These are phyloP conservation scores for Stegana nigrithorax DNA, from an alignment of 2,888 invertebrate species.

Conservation along the genomic window DNA sequence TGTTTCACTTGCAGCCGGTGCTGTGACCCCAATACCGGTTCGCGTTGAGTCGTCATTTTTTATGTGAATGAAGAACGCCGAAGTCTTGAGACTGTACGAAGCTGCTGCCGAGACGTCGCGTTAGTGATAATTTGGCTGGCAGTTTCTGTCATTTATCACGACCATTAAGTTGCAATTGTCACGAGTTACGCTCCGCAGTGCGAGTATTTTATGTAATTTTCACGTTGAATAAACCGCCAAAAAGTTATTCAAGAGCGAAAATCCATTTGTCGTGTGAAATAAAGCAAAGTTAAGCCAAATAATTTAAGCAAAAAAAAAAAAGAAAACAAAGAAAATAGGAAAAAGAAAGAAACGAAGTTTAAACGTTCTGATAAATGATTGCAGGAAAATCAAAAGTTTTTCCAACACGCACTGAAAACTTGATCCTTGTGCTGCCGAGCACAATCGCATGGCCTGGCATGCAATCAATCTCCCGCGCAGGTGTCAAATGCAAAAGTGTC, in stretches of 20 bases:
- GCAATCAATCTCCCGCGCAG: slow-evolving; percentile 46
- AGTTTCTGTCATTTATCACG: slow-evolving; percentile 40
- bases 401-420: not conserved
- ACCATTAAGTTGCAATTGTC: slow-evolving; percentile 53
- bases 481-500: slow-evolving; percentile 40
- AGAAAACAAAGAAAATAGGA: not conserved
- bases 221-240: slow-evolving; percentile 36
- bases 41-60: too few relatives aligned
- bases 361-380: slow-evolving; percentile 11
- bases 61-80: too few relatives aligned
- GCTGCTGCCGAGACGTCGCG: too few relatives aligned
- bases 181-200: slow-evolving; percentile 45
- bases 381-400: slow-evolving; percentile 15
- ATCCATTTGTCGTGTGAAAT: slow-evolving; percentile 49
- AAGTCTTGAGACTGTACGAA: too few relatives aligned
- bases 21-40: too few relatives aligned
- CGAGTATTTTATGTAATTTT: slow-evolving; percentile 49
- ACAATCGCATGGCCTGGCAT: too few relatives aligned
- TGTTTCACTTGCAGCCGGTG: not conserved
- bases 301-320: slow-evolving; percentile 37
- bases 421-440: slow-evolving; percentile 26
- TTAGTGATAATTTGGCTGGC: too few relatives aligned
- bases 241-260: slow-evolving; percentile 45
- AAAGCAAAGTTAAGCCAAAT: too few relatives aligned
- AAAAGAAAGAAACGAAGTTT: not conserved